A percentile compares a stretch with the other conserved stretches of the same genome.
Conservation (phyloP, 2,888 invertebrate species). For the Macrosoma leucophasiata region DNA sequence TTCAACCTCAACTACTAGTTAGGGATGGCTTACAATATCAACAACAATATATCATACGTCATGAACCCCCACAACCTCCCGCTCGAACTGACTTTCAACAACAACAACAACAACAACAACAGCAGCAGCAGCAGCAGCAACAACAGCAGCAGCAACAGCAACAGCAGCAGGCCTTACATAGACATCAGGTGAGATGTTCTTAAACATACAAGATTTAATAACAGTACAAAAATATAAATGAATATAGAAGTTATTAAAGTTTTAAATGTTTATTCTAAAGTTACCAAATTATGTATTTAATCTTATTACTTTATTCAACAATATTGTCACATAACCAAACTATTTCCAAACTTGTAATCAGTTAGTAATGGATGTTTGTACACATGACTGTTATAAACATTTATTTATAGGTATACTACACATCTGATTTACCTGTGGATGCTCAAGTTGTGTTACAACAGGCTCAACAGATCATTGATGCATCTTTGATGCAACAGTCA, state of each 20-base stretch:
- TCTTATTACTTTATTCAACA: too few relatives aligned
- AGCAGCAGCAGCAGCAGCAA: constrained; percentile 45
- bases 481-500: constrained; percentile 72
- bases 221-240: too few relatives aligned
- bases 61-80: constrained; percentile 55
- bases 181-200: constrained; percentile 40
- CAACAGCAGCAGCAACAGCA: constrained; percentile 34
- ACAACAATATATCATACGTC: constrained; percentile 67
- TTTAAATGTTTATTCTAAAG: too few relatives aligned
- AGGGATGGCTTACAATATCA: constrained; percentile 66
- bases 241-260: too few relatives aligned
- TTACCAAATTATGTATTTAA: too few relatives aligned
- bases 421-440: constrained; percentile 72
- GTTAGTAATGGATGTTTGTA: too few relatives aligned
- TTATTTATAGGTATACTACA: constrained; percentile 76
- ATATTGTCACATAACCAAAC: too few relatives aligned
- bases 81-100: constrained; percentile 54
- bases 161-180: constrained; percentile 42
- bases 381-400: constrained; percentile 38
- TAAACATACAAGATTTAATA: too few relatives aligned
- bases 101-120: constrained; percentile 40
- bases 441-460: constrained; percentile 75
- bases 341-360: too few relatives aligned
- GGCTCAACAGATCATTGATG: constrained; percentile 73
- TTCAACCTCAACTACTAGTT: constrained; percentile 59